Conservation (phyloP, 92 coral and sea anemone species). For the Palythoa grandis region DNA sequence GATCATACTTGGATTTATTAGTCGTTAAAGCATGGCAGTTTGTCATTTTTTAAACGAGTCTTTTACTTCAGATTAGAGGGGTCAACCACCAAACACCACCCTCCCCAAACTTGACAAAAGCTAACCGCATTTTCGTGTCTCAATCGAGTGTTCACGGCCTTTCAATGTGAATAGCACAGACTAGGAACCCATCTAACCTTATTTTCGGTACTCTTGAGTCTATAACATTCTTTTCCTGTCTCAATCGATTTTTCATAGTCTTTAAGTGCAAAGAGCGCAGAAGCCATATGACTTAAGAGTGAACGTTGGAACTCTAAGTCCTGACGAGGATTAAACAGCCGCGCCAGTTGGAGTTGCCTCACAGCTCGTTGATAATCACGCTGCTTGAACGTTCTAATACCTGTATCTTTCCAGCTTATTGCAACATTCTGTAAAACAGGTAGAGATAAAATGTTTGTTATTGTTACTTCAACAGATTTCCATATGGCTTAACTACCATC, state of each 20-base stretch:
- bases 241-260: conserved; percentile 13
- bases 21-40: too few relatives aligned
- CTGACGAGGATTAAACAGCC: neutral
- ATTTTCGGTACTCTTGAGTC: neutral
- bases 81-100: too few relatives aligned
- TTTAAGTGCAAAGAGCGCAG: conserved; percentile 6
- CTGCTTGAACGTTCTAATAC: conserved; percentile 2
- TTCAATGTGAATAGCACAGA: neutral
- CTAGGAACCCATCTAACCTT: neutral
- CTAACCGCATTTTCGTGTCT: neutral
- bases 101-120: neutral
- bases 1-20: too few relatives aligned
- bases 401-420: conserved; percentile 11
- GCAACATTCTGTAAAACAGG: conserved; percentile 7
- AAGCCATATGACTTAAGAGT: conserved; percentile 31
- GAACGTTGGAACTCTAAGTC: conserved; percentile 19
- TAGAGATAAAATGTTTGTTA: neutral
- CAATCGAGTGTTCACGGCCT: neutral
- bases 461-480: neutral
- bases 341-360: conserved; percentile 8
- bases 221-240: conserved; percentile 10
- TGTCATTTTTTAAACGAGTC: too few relatives aligned
- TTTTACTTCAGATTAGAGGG: too few relatives aligned
- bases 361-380: conserved; percentile 20
- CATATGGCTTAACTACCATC: too few relatives aligned